phyloP scores from a whole-genome alignment of 2,113 vertebrate genomes.

The Notiomystis cincta region DNA sequence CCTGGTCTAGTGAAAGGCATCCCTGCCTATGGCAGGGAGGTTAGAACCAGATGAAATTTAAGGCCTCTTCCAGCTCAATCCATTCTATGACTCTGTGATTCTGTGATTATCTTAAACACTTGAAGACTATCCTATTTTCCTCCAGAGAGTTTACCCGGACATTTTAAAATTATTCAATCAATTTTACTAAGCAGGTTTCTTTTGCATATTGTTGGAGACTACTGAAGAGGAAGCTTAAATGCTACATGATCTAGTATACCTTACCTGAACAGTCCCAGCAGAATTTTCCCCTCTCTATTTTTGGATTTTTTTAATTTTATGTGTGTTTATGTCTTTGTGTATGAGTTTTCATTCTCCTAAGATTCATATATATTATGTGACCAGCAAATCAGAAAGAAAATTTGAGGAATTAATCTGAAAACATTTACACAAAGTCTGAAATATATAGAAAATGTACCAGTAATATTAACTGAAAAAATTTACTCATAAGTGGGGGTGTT shows the following conservation, averaged over 20 bases:
- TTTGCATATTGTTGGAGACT: background rate
- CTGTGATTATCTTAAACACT: background rate
- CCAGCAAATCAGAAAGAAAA: background rate
- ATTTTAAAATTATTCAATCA: background rate
- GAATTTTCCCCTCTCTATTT: fast-evolving
- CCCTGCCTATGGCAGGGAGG: background rate
- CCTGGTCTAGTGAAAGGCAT: background rate
- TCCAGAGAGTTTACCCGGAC: no score
- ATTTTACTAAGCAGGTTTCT: background rate
- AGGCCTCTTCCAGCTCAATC: no score
- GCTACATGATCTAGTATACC: background rate
- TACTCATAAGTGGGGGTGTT: fast-evolving
- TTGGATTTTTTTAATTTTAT: background rate
- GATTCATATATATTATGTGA: background rate
- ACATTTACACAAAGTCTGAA: background rate
- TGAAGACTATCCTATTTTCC: background rate
- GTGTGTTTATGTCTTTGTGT: background rate
- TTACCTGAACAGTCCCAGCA: background rate
- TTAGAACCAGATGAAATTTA: background rate
- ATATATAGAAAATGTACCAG: background rate
- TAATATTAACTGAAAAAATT: background rate
- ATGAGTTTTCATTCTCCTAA: background rate
- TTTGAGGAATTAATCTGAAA: background rate
- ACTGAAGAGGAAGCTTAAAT: background rate
- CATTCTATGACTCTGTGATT: background rate